Evolutionary conservation across 1,140 invertebrate species (phyloP).

Genomic region (Eufriesea mexicana): DNA sequence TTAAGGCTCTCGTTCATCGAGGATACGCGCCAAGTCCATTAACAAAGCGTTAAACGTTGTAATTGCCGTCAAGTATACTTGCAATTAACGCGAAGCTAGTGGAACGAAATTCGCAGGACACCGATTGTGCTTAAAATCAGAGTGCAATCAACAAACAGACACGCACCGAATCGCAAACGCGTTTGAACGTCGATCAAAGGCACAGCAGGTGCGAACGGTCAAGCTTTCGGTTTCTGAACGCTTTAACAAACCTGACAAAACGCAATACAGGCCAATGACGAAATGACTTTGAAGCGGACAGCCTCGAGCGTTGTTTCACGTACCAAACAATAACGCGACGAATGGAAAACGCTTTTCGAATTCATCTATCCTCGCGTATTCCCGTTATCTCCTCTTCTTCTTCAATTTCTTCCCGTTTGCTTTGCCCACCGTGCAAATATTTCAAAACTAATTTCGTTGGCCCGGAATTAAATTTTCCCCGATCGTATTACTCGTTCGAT

Average conservation of each 20-base stretch:
- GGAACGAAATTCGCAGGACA: conserved; percentile 13
- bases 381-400: rapidly evolving
- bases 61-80: conserved; percentile 11
- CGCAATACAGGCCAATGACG: neutral
- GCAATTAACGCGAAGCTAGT: conserved; percentile 11
- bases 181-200: conserved; percentile 35
- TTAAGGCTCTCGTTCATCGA: neutral
- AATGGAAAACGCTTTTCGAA: neutral
- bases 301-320: neutral
- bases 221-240: conserved; percentile 1
- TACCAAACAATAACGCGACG: neutral
- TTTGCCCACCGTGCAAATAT: neutral
- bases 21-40: neutral
- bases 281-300: neutral
- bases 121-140: conserved; percentile 29
- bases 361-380: too few relatives aligned
- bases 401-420: too few relatives aligned
- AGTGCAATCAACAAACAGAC: conserved; percentile 13
- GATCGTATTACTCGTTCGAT: too few relatives aligned
- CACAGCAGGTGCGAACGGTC: neutral
- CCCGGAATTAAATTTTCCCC: neutral
- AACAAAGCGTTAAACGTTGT: conserved; percentile 4
- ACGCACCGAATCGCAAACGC: neutral
- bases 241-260: conserved; percentile 20
- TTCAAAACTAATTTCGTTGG: too few relatives aligned